phyloP scores from a whole-genome alignment of 2,797 vertebrate genomes.

The Coranthus polyacanthus region DNA sequence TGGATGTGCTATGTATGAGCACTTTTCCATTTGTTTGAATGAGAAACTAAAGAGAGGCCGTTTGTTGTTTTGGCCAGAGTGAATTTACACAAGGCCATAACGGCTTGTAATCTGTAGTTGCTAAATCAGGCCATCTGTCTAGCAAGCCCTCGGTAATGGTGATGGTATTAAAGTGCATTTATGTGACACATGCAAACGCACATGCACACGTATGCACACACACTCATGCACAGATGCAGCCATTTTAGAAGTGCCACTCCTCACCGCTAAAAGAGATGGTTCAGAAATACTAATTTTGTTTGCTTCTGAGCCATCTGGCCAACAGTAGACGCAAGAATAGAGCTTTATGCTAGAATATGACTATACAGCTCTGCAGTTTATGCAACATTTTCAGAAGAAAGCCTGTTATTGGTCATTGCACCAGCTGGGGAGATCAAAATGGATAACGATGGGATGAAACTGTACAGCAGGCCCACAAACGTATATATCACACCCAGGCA shows the following conservation, averaged over 20 bases:
- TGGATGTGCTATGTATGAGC: slow-evolving; percentile 28
- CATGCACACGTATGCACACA: slow-evolving; percentile 15
- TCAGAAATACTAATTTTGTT: slow-evolving; percentile 46
- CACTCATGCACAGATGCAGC: slow-evolving; percentile 13
- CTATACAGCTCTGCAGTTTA: slow-evolving; percentile 13
- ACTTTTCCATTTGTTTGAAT: slow-evolving; percentile 61
- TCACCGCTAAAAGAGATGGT: slow-evolving; percentile 51
- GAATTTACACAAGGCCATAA: slow-evolving; percentile 72
- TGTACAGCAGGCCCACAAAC: slow-evolving; percentile 19
- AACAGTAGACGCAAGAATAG: slow-evolving; percentile 14
- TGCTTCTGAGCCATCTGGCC: slow-evolving; percentile 58
- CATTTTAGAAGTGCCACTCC: slow-evolving; percentile 45
- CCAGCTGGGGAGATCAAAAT: slow-evolving; percentile 18
- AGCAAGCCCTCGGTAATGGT: slow-evolving; percentile 67
- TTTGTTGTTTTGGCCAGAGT: slow-evolving; percentile 66
- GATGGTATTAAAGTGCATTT: slow-evolving; percentile 71
- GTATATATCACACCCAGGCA: neutral
- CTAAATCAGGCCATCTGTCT: slow-evolving; percentile 82
- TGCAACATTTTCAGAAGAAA: slow-evolving; percentile 26
- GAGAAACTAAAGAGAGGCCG: slow-evolving; percentile 68
- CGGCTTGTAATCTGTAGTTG: slow-evolving; percentile 76
- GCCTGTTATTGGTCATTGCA: slow-evolving; percentile 10
- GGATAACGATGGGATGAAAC: slow-evolving; percentile 14
- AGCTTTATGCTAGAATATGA: slow-evolving; percentile 5
- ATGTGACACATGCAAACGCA: slow-evolving; percentile 55